Base-by-base conservation (phyloP, 2,113 vertebrate genomes). In the Eretmodus cyanostictus region DNA sequence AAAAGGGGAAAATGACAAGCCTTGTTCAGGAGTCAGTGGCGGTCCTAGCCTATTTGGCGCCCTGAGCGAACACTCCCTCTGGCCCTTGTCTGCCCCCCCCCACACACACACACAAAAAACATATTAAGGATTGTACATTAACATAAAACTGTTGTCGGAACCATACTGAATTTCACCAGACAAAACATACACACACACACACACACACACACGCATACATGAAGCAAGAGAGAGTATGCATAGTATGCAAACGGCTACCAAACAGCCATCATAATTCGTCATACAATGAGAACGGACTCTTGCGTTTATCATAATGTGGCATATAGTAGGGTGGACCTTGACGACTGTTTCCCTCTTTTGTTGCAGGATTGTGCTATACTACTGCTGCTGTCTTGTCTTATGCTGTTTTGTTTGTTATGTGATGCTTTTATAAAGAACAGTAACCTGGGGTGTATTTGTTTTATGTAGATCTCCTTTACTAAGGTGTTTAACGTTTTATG, bases 1-100 rank as follows among this genome's bases (percentile, higher is more conserved):
- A 31, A 78, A 49, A 49, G 9, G 27, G 71, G 27, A 49, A 78
- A 78, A 49, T 78, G 42, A 31, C 71, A 31, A 49, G 45, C 16
- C 71, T 49, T 78, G 9, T 8, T 4, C 42, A 49, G 6, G 42
- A 49, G 71, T 31, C 57, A 31, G 27, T 59, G 27, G 57, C 8
- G 5, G 14, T 31, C 27, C 14, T 59, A 59, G 55, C 55, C 55
- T 31, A 9, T 59, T 16, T 59, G 27, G 55, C 1, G 8, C 55
- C 13, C 55, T 29, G 27, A 5, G 27, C 5, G 1, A 59, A 59
- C 27, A 29, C 3, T 59, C 8, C 27, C 27, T 16, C 55, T 59
- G 54, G 12, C 24, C 4, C 4, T 14, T 55, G 22, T 55, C 22
- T 4, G 4, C 51, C 51, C 51, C 19, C 45, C 1, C 7, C 0